phyloP scores from a whole-genome alignment of 2,113 vertebrate species.

The Microcebus jonahi region DNA sequence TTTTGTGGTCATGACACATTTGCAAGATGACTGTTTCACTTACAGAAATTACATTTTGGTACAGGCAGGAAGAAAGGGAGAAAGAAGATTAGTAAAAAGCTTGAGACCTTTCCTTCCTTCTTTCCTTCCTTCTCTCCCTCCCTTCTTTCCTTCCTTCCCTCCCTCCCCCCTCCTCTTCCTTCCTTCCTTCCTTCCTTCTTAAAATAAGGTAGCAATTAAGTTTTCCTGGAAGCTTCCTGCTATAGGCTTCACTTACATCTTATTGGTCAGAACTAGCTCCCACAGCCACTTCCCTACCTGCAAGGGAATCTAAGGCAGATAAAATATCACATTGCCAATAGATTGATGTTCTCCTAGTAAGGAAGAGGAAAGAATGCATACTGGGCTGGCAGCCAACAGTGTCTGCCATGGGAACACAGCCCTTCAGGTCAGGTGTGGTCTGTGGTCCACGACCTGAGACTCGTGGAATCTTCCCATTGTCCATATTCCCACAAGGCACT shows the following conservation, averaged over 20 bases:
- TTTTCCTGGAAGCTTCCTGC: neutral
- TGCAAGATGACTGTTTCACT: neutral
- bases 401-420: neutral
- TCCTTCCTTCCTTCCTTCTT: neutral
- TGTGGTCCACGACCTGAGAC: neutral
- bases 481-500: neutral
- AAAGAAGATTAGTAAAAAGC: neutral
- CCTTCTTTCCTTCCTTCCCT: rapidly evolving
- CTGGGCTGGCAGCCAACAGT: neutral
- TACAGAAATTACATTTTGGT: neutral
- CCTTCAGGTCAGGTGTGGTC: neutral
- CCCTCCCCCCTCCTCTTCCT: no score
- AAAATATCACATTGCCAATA: neutral
- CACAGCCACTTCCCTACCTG: neutral
- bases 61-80: neutral
- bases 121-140: rapidly evolving
- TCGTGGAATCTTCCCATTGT: neutral
- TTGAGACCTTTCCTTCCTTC: neutral
- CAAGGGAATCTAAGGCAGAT: neutral
- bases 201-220: neutral
- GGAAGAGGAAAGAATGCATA: neutral
- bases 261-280: neutral
- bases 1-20: neutral
- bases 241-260: neutral
- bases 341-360: neutral